A percentile compares a stretch with the other conserved stretches of the same genome.
Conservation (phyloP, 1,140 invertebrate genomes). For the Metaphire vulgaris region DNA sequence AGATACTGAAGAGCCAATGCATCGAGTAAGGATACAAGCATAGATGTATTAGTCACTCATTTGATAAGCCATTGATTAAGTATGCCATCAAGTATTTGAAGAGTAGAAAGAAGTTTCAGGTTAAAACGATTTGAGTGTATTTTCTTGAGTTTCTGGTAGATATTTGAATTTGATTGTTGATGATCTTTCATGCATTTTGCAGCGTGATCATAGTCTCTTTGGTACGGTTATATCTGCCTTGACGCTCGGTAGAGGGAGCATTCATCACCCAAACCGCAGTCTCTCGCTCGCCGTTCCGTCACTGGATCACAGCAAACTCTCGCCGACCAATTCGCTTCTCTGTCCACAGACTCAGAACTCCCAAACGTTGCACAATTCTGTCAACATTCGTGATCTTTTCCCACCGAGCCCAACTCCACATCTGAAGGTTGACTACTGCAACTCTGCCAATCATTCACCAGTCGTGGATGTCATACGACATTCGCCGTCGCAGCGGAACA, state of each 20-base stretch:
- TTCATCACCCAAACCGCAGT: constrained; percentile 38
- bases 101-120: too few species aligned
- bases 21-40: too few species aligned
- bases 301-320: constrained; percentile 32
- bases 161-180: too few species aligned
- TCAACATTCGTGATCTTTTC: constrained; percentile 40
- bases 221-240: constrained; percentile 59
- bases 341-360: constrained; percentile 5
- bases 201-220: constrained; percentile 95
- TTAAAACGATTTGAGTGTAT: too few species aligned
- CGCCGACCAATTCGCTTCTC: constrained; percentile 57
- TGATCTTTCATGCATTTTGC: too few species aligned
- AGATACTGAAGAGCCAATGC: constrained; percentile 66
- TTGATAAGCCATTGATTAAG: too few species aligned
- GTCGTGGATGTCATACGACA: constrained; percentile 31
- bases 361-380: constrained; percentile 38
- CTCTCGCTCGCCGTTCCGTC: constrained; percentile 21
- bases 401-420: constrained; percentile 37
- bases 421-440: constrained; percentile 40
- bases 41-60: too few species aligned
- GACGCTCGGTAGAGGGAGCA: constrained; percentile 1
- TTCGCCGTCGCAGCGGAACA: constrained; percentile 1
- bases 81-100: too few species aligned
- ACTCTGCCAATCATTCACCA: constrained; percentile 40
- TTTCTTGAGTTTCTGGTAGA: too few species aligned